Percentiles rank a stretch among this genome's conserved stretches.
Evolutionary conservation across 2,888 invertebrate species (phyloP).

Genomic region (Torymus auratus): DNA sequence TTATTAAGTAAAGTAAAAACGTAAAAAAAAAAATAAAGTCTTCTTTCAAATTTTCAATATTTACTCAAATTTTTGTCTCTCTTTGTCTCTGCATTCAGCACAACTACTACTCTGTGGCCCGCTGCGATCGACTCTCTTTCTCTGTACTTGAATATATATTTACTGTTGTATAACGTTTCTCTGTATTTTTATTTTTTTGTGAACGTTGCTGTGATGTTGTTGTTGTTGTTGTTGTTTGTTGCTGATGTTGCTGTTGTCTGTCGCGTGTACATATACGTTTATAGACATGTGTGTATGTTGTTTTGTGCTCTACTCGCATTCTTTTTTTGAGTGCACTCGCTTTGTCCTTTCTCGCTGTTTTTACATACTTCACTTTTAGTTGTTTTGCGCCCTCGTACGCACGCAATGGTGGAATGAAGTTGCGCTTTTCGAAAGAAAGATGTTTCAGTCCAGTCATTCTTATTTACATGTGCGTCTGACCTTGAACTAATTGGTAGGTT

Average conservation of each 20-base stretch:
- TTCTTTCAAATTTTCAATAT: constrained; percentile 7
- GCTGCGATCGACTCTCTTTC: constrained; percentile 60
- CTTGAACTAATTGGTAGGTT: too few species aligned
- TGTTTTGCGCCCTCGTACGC: too few species aligned
- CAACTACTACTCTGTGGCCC: constrained; percentile 59
- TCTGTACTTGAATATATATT: constrained; percentile 64
- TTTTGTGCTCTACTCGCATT: too few species aligned
- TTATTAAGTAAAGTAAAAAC: constrained; percentile 12
- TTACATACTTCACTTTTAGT: too few species aligned
- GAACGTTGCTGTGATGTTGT: background rate
- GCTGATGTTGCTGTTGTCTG: too few species aligned
- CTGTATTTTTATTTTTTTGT: constrained; percentile 12
- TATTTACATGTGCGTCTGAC: too few species aligned
- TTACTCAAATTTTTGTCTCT: constrained; percentile 50
- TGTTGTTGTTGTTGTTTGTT: background rate
- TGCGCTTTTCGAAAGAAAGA: too few species aligned
- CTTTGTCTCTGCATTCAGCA: constrained; percentile 59
- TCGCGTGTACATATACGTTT: background rate
- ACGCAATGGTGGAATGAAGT: too few species aligned
- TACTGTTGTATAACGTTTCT: constrained; percentile 40
- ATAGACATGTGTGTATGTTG: background rate
- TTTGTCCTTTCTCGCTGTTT: too few species aligned
- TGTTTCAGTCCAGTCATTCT: too few species aligned
- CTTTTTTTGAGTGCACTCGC: too few species aligned
- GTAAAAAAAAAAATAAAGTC: too few species aligned